Conservation (phyloP, 2,888 invertebrate genomes). For the Boloria euphrosyne region DNA sequence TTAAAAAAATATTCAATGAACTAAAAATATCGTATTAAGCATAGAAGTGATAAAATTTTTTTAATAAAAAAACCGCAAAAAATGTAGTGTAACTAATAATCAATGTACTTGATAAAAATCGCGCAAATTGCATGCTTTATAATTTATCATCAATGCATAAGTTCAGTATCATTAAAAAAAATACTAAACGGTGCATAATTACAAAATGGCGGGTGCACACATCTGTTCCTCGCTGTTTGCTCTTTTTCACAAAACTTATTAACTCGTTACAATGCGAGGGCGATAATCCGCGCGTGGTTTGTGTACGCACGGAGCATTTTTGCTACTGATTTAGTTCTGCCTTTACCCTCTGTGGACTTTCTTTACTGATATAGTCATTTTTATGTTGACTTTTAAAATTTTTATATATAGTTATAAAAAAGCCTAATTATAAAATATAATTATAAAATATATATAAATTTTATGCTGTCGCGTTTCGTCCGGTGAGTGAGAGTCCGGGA, state of each 20-base stretch:
- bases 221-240: slow-evolving; percentile 47
- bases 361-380: slow-evolving; percentile 2
- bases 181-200: slow-evolving; percentile 21
- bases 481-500: too few relatives aligned
- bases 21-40: too few relatives aligned
- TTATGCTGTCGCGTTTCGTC: too few relatives aligned
- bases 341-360: slow-evolving; percentile 11
- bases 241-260: slow-evolving; percentile 49
- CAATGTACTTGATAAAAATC: neutral
- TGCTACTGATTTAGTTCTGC: slow-evolving; percentile 2
- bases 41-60: too few relatives aligned
- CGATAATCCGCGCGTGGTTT: slow-evolving; percentile 41
- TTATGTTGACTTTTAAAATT: neutral
- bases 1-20: too few relatives aligned
- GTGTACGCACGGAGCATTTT: slow-evolving; percentile 33
- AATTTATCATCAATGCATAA: neutral
- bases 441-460: too few relatives aligned
- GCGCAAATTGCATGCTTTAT: neutral
- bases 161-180: neutral
- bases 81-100: too few relatives aligned
- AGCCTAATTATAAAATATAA: too few relatives aligned
- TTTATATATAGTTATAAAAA: too few relatives aligned
- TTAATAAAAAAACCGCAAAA: too few relatives aligned
- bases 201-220: slow-evolving; percentile 40
- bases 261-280: slow-evolving; percentile 43